phyloP scores from a whole-genome alignment of 2,888 invertebrate genomes.

The Machimus atricapillus region DNA sequence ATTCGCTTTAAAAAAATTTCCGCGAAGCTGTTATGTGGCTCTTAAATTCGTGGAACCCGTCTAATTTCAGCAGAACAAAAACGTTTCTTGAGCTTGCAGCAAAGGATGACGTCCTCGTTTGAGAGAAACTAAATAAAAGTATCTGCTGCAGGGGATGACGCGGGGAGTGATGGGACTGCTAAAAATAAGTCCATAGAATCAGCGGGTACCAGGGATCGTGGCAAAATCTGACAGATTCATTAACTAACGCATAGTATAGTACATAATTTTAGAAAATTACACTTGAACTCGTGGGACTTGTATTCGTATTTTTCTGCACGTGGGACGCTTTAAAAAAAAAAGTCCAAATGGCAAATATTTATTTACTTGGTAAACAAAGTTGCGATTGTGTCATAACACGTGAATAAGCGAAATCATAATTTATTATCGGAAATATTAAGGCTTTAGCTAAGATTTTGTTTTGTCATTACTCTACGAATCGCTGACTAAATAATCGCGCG shows the following conservation, averaged over 20 bases:
- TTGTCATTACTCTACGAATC: background rate
- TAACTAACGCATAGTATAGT: background rate
- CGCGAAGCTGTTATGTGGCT: background rate
- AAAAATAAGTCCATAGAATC: background rate
- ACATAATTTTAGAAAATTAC: background rate
- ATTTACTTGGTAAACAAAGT: background rate
- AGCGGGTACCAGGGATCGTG: background rate
- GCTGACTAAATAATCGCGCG: background rate
- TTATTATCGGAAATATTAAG: background rate
- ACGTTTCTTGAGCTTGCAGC: background rate
- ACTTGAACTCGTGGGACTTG: background rate
- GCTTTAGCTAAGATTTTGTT: background rate
- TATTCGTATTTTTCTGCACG: background rate
- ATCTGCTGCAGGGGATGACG: background rate
- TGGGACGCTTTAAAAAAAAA: background rate
- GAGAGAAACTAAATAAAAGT: background rate
- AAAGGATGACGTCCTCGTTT: background rate
- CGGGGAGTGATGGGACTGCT: background rate
- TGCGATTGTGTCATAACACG: background rate
- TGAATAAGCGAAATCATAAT: background rate
- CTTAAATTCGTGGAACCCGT: background rate
- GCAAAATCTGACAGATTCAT: background rate
- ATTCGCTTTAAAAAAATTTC: background rate
- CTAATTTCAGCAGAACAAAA: background rate
- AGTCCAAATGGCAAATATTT: no score